Evolutionary conservation across 1,140 invertebrate species (phyloP), one percentile per base, ranked within the genome.

Genomic region (Diploscapter pachys): DNA sequence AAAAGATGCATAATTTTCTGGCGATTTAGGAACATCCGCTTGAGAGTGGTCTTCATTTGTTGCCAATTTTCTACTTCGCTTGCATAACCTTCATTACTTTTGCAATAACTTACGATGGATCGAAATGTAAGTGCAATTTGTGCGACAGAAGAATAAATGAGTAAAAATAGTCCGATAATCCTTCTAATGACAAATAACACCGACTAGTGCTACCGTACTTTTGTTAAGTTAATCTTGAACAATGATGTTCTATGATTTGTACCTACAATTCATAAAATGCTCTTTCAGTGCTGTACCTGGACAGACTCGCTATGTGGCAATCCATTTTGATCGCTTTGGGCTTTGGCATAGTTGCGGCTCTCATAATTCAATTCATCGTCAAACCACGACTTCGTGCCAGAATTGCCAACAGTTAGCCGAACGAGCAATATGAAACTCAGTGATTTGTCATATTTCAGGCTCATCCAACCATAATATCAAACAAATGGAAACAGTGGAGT

Each of bases 1-100:
- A 6, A 9, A 0, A 31, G 9, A 50, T 8, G 1, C 3, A 53
- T n/a, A 69, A 50, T 6, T 11, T n/a, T 53, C 54, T 4, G 9
- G 56, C 53, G 69, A 69, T 82, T 49, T 71, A 89, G 87, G 87
- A 88, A 31, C 89, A 93, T 78, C 93, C 94, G 2, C 85, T 98
- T n/a, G 90, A 91, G 81, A 89, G 91, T 49, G 95, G 93, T 57
- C 90, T 98, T 3, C 88, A 87, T 59, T 89, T 92, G 55, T 88
- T 99, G 72, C 96, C 96, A 8, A 87, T 96, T 73, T 94, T 96
- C 86, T 98, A 98, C 85, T 93, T 93, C 71, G 88, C 93, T 52
- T 97, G 95, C 31, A 88, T 98, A 76, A 90, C 93, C 78, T 90
- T 98, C 71, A 98, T 98, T 87, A 89, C 95, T 2, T 90, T 98